These are phyloP conservation scores for Lithophane socia DNA, from an alignment of 2,888 invertebrate species.

Conservation along the genomic window DNA sequence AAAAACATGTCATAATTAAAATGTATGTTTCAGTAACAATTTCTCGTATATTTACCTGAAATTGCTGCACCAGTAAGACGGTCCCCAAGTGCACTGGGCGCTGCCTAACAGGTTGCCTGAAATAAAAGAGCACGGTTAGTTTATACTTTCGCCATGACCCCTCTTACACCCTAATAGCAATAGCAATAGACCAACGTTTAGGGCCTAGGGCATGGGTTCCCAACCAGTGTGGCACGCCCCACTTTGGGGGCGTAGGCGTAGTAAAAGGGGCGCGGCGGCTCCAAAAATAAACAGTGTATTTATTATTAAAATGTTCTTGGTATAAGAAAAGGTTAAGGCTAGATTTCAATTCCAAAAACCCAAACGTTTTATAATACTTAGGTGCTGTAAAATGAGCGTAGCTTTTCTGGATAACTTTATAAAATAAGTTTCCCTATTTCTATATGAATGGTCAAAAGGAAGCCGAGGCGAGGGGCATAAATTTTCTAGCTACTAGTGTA, in stretches of 20 bases:
- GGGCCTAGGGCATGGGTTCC: no score
- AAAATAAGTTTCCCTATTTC: neutral
- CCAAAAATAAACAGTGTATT: no score
- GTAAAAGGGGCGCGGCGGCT: no score
- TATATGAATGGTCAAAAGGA: neutral
- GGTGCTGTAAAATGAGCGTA: neutral
- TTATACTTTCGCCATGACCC: neutral
- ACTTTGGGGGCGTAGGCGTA: no score
- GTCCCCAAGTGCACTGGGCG: conserved; percentile 94
- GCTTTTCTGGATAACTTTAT: neutral
- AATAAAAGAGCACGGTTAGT: conserved; percentile 41
- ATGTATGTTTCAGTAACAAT: neutral
- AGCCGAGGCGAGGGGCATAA: neutral
- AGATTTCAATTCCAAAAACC: neutral
- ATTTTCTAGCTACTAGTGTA: no score
- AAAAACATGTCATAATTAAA: conserved; percentile 4
- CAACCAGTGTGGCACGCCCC: no score
- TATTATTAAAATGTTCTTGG: neutral
- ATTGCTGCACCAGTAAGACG: conserved; percentile 94
- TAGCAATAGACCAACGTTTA: no score
- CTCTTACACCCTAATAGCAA: no score
- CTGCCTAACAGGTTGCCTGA: conserved; percentile 86
- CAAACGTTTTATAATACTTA: neutral
- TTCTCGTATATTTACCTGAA: conserved; percentile 75
- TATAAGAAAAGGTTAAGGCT: neutral